Evolutionary conservation across 2,113 vertebrate species (phyloP), one percentile per base, ranked within the genome.

Genomic region (Vimba vimba): DNA sequence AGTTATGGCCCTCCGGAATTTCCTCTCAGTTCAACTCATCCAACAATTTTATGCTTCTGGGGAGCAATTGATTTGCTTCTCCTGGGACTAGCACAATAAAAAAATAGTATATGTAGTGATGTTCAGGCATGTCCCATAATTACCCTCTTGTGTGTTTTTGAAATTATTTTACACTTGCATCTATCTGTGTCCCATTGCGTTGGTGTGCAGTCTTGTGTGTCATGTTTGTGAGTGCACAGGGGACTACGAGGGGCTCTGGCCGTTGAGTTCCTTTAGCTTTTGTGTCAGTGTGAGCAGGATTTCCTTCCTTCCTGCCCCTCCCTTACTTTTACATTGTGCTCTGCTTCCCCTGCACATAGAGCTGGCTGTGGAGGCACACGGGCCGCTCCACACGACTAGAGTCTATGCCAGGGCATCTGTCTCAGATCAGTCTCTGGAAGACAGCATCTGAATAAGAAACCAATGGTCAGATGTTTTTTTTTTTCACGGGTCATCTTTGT

Each of bases 281-380:
- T 94, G 93, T 94, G 90, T 89, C 88, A 6, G 82, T 73, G 90
- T 79, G 91, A 92, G 91, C 93, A 94, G 93, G 93, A 94, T 94
- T 94, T 95, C 94, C 94, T 94, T 95, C 93, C 93, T 95, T 94
- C 94, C 93, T 94, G 94, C 87, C 92, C 93, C 93, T 95, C 93
- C 93, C 92, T 86, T 86, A 90, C 92, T 93, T 57, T 94, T 93
- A 95, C 94, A 95, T 95, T 95, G 95, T 95, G 90, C 92, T 93
- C 66, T 86, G 84, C 91, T 95, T 95, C 94, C 94, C 95, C 92
- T 92, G 88, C 77, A 75, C 86, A 73, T 43, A 81, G 73, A 82
- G 74, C 76, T 85, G 86, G 75, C 85, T 88, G 62, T 43, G 55
- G 45, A 71, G 80, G 12, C 78, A 84, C 73, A 83, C 76, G 47